Evolutionary conservation across 2,888 invertebrate genomes (phyloP).

Genomic region (Pyrrhosoma nymphula): DNA sequence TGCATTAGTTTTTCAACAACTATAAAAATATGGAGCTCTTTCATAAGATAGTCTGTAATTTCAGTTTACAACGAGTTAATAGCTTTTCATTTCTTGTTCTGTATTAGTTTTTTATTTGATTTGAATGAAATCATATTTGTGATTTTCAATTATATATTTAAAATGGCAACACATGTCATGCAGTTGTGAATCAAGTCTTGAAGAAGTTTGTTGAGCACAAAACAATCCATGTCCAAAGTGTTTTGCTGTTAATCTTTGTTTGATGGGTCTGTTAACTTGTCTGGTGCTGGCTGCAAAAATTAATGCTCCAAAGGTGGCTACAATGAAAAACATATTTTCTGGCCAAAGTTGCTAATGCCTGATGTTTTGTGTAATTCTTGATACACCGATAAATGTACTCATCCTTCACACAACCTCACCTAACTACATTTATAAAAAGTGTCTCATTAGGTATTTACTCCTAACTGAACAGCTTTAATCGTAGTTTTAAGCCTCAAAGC

Average conservation of each 20-base stretch:
- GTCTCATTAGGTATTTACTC: background rate
- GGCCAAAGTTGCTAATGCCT: background rate
- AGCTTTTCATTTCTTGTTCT: background rate
- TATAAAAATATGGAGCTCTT: slow-evolving; percentile 58
- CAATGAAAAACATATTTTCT: slow-evolving; percentile 1
- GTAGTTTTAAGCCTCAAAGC: slow-evolving; percentile 58
- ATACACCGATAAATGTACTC: slow-evolving; percentile 6
- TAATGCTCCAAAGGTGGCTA: background rate
- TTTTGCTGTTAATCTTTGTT: background rate
- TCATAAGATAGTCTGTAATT: background rate
- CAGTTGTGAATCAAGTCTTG: background rate
- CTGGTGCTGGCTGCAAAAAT: background rate
- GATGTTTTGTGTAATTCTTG: slow-evolving; percentile 1
- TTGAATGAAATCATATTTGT: background rate
- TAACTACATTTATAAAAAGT: slow-evolving; percentile 47
- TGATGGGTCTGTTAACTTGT: background rate
- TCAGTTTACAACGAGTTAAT: slow-evolving; percentile 12
- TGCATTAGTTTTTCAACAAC: slow-evolving; percentile 34
- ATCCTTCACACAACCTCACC: background rate
- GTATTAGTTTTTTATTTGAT: background rate
- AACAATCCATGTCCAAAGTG: background rate
- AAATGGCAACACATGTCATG: background rate
- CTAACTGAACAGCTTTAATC: slow-evolving; percentile 34
- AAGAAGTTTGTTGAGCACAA: background rate
- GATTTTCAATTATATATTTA: background rate